Conservation (phyloP, 2,113 vertebrate species). For the Syngnathus typhle region DNA sequence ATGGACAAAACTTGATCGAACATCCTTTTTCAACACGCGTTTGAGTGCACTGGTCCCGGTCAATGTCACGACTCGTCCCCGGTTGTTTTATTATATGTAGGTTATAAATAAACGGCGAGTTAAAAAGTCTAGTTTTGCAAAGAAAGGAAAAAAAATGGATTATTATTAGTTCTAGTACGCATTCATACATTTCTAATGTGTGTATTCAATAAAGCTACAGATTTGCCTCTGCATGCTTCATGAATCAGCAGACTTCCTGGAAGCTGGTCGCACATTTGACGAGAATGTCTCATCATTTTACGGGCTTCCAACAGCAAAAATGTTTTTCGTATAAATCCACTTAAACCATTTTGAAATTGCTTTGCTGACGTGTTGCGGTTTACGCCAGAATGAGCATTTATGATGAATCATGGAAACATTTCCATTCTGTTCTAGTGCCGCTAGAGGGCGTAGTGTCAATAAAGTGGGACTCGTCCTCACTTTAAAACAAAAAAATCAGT, state of each 20-base stretch:
- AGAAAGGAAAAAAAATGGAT: background rate
- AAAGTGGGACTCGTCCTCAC: background rate
- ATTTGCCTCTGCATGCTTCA: background rate
- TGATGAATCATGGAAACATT: background rate
- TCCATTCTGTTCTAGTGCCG: constrained; percentile 12
- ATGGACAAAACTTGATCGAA: constrained; percentile 1
- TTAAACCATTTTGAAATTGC: background rate
- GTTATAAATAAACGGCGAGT: background rate
- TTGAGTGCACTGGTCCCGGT: background rate
- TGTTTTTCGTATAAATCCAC: background rate
- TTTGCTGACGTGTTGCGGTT: background rate
- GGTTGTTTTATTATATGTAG: no score
- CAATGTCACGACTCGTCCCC: background rate
- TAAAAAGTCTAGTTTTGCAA: background rate
- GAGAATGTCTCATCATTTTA: background rate
- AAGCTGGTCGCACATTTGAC: background rate
- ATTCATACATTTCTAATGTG: background rate
- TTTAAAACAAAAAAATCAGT: no score
- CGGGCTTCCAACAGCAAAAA: background rate
- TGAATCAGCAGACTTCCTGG: constrained; percentile 5
- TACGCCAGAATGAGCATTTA: background rate
- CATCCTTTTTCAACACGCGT: background rate
- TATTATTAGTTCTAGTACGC: background rate
- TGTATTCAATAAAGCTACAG: background rate
- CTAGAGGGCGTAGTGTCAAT: constrained; percentile 32